Conservation (phyloP, 2,113 vertebrate species). For the Anser cygnoides region DNA sequence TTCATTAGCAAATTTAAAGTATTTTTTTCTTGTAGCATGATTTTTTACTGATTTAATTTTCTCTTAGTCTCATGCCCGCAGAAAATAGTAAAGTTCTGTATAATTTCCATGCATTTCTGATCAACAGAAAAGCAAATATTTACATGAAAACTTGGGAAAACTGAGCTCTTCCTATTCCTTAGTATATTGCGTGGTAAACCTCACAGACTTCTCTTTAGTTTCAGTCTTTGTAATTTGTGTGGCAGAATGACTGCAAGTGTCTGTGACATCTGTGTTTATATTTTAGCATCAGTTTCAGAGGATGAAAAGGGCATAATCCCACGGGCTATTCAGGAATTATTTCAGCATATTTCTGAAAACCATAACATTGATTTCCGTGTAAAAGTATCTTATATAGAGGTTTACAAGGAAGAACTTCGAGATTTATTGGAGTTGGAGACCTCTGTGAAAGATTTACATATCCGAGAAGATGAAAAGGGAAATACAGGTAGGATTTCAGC, state of each 20-base stretch:
- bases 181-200: neutral
- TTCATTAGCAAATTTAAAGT: neutral
- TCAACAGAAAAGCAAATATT: neutral
- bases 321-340: constrained; percentile 88
- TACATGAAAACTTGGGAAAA: neutral
- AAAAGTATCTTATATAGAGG: constrained; percentile 89
- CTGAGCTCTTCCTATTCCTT: neutral
- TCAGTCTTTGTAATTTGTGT: neutral
- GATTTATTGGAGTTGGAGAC: constrained; percentile 88
- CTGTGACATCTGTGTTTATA: constrained; percentile 37
- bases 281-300: constrained; percentile 78
- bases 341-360: constrained; percentile 81
- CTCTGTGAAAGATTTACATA: constrained; percentile 83
- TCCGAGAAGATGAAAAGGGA: constrained; percentile 90
- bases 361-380: constrained; percentile 72
- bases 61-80: neutral
- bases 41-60: neutral
- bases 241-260: neutral
- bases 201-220: neutral
- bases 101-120: neutral
- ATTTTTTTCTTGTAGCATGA: neutral
- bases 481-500: constrained; percentile 83
- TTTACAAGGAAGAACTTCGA: constrained; percentile 89
- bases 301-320: constrained; percentile 89
- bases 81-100: neutral